Evolutionary conservation across 2,797 vertebrate species (phyloP).

Genomic region (Fundulus diaphanus): DNA sequence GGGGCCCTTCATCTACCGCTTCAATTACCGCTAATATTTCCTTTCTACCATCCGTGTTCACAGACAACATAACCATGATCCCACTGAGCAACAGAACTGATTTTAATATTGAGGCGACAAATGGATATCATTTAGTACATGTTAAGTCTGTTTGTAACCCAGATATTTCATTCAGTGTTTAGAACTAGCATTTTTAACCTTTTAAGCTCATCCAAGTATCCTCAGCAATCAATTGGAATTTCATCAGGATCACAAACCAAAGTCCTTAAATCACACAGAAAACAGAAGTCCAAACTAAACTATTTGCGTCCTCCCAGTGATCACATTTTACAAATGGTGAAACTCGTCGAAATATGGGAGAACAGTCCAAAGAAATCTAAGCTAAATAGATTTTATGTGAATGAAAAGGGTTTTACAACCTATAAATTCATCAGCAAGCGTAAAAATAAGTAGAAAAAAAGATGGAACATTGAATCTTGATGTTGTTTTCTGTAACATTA

Average conservation of each 20-base stretch:
- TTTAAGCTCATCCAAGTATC: neutral
- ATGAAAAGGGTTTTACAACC: neutral
- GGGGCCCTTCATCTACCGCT: neutral
- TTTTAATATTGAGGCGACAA: neutral
- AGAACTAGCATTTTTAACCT: neutral
- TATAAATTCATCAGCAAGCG: neutral
- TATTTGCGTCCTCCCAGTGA: neutral
- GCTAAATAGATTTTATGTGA: neutral
- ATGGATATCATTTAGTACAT: neutral
- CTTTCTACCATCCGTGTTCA: neutral
- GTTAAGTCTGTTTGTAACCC: neutral
- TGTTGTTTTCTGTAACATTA: neutral
- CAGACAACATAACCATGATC: neutral
- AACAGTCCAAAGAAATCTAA: neutral
- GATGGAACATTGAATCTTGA: neutral
- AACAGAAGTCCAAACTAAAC: neutral
- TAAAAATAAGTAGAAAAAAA: neutral
- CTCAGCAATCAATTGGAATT: neutral
- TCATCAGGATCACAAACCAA: neutral
- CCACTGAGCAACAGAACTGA: neutral
- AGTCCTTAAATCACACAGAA: neutral
- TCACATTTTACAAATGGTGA: neutral
- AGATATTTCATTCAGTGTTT: neutral
- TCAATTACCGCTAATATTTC: neutral
- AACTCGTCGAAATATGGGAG: neutral